Evolutionary conservation across 2,797 vertebrate genomes (phyloP).

Genomic region (Eulemur coronatus): DNA sequence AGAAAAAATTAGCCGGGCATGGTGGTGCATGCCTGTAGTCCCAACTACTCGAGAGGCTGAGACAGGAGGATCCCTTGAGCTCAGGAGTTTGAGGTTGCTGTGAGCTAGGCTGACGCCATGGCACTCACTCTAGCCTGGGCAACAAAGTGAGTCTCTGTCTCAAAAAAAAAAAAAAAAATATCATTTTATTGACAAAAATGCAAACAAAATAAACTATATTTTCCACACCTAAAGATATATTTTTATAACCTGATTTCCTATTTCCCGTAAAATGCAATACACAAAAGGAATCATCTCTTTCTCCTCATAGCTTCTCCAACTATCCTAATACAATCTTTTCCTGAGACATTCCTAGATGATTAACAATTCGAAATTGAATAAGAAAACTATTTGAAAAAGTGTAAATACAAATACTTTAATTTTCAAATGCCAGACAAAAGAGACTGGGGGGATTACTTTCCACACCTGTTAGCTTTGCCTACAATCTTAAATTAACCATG

Average conservation of each 20-base stretch:
- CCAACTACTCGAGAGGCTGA: too few species aligned
- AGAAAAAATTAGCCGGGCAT: too few species aligned
- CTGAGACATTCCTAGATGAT: slow-evolving; percentile 23
- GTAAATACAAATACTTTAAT: not conserved
- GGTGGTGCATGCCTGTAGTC: too few species aligned
- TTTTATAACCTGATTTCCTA: slow-evolving; percentile 7
- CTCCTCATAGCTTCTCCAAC: not conserved
- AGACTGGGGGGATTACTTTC: not conserved
- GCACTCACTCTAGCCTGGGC: too few species aligned
- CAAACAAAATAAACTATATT: slow-evolving; percentile 43
- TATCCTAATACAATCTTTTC: not conserved
- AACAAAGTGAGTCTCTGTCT: too few species aligned
- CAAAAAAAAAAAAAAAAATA: not conserved
- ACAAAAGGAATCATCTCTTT: not conserved
- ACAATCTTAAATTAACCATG: slow-evolving; percentile 12
- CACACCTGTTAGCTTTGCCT: not conserved
- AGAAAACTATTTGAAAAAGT: slow-evolving; percentile 37
- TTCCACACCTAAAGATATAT: slow-evolving; percentile 17
- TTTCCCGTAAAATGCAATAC: not conserved
- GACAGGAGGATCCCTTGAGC: too few species aligned
- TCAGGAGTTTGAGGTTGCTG: too few species aligned
- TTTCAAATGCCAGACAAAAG: slow-evolving; percentile 28
- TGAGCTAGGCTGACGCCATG: too few species aligned
- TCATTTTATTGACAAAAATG: not conserved
- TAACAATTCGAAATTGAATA: slow-evolving; percentile 32